These are phyloP conservation scores for Stenchaetothrips biformis DNA, from an alignment of 2,888 invertebrate genomes.

Conservation along the genomic window DNA sequence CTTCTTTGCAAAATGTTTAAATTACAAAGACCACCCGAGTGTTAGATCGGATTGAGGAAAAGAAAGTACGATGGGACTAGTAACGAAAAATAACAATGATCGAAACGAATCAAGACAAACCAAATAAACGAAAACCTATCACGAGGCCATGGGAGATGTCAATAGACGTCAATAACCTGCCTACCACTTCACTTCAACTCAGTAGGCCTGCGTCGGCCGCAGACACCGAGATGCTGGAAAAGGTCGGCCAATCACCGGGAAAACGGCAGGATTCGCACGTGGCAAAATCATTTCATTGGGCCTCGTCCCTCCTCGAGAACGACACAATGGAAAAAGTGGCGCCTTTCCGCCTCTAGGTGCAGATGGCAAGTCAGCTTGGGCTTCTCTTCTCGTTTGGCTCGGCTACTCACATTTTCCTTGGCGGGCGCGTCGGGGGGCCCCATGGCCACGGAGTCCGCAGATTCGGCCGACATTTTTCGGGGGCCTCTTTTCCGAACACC, in stretches of 20 bases:
- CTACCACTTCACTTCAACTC: background rate
- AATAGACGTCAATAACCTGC: slow-evolving; percentile 12
- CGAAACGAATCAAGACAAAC: background rate
- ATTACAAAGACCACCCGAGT: background rate
- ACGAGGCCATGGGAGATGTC: background rate
- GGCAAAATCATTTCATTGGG: background rate
- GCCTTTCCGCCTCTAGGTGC: background rate
- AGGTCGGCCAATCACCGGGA: background rate
- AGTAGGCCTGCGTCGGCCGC: background rate
- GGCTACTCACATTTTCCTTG: background rate
- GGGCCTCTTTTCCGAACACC: background rate
- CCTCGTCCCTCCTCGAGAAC: background rate
- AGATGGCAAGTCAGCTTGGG: background rate
- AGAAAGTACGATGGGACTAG: background rate
- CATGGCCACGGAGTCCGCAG: background rate
- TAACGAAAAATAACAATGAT: background rate
- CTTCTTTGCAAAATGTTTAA: background rate
- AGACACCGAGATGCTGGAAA: background rate
- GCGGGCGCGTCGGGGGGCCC: background rate
- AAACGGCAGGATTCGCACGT: background rate
- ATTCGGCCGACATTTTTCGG: slow-evolving; percentile 6
- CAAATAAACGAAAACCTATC: background rate
- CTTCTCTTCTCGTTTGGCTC: background rate
- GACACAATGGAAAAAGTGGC: background rate
- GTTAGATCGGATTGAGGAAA: background rate